phyloP scores from a whole-genome alignment of 2,888 invertebrate genomes.

The Sarcophaga variegata region DNA sequence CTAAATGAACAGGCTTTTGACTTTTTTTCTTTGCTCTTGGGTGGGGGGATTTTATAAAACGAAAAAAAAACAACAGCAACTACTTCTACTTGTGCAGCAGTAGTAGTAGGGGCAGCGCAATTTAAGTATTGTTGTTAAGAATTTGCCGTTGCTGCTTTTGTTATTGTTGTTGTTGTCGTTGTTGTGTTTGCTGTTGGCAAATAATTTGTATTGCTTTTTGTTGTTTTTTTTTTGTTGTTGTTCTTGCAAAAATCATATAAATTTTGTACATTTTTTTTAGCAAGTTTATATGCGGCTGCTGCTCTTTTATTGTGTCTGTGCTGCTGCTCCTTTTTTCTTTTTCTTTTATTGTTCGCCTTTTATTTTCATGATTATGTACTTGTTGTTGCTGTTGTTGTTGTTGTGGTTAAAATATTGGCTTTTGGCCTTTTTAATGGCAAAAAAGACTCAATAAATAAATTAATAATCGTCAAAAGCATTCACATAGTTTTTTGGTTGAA shows the following conservation, averaged over 20 bases:
- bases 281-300: constrained; percentile 10
- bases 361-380: not conserved
- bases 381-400: too few species aligned
- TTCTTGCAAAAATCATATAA: constrained; percentile 13
- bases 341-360: too few species aligned
- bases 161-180: not conserved
- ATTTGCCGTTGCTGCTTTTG: constrained; percentile 4
- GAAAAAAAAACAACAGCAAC: constrained; percentile 5
- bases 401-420: not conserved
- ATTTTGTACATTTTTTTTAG: not conserved
- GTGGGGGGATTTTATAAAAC: constrained; percentile 20
- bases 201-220: not conserved
- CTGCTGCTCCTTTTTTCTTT: not conserved
- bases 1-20: not conserved
- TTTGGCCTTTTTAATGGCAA: constrained; percentile 15
- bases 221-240: constrained; percentile 2
- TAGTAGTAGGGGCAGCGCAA: not conserved
- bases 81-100: constrained; percentile 6
- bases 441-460: constrained; percentile 34
- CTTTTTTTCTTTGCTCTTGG: not conserved
- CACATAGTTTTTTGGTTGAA: not conserved
- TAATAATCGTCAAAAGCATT: constrained; percentile 29
- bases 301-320: not conserved
- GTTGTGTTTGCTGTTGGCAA: constrained; percentile 1
- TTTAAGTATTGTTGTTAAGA: constrained; percentile 18